Base-by-base conservation (phyloP, 2,113 vertebrate species). In the Pontoporia blainvillei region DNA sequence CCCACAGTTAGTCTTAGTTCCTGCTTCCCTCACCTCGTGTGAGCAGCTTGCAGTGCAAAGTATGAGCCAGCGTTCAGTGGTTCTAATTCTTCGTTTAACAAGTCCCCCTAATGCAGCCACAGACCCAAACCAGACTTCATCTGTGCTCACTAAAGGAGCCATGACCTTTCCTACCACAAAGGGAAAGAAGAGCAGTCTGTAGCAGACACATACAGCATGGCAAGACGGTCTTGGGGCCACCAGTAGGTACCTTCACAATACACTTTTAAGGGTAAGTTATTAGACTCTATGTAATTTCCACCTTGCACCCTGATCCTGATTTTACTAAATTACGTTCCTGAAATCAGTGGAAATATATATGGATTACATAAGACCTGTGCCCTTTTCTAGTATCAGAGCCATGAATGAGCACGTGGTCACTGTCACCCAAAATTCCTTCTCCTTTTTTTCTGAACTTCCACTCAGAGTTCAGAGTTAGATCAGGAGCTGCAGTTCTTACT, bases 201-300 rank as follows among this genome's bases (percentile, higher is more conserved):
- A 10, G 17, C 10, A 44, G 14, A 41, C 15, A 41, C 15, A 2
- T 6, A 18, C 1, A 29, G 15, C 31, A 9, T 20, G 5, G 0
- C 44, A n/a, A 12, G 6, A 46, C 64, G 6, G 14, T n/a, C 66
- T 73, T 36, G 7, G 83, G 20, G 36, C 57, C 69, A 59, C 49
- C 41, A 14, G 8, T 21, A 36, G 18, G 27, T 75, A 41, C 27
- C 54, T 62, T 75, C 61, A 46, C 41, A 85, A 66, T 59, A 57
- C 2, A 67, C 39, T 86, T 86, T 64, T 25, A 84, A 67, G 49
- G 54, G 36, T 76, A 31, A 46, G 39, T 67, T 57, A 76, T 13
- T 71, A 72, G 18, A 62, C 41, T 46, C 3, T 23, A 13, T 69
- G 29, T 85, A 31, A 71, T 41, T 90, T 69, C 75, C 14, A 57